Evolutionary conservation across 2,888 invertebrate genomes (phyloP).

Genomic region (Eristalis arbustorum): DNA sequence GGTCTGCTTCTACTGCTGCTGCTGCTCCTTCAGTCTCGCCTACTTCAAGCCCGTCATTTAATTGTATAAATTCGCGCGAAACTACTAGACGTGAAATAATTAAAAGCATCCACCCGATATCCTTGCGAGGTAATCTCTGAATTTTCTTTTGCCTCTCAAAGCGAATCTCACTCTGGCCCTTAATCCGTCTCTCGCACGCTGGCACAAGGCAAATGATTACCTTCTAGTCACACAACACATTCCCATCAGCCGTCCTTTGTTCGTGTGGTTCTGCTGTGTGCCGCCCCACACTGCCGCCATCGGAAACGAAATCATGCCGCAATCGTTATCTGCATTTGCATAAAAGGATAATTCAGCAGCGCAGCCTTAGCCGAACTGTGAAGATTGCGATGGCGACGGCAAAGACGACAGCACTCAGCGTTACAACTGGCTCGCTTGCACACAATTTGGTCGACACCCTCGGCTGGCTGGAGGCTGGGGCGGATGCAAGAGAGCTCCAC

Average conservation of each 20-base stretch:
- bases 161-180: slow-evolving; percentile 44
- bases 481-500: background rate
- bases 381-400: slow-evolving; percentile 22
- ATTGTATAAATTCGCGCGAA: slow-evolving; percentile 46
- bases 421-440: slow-evolving; percentile 8
- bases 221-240: slow-evolving; percentile 42
- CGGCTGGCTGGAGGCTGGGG: no score
- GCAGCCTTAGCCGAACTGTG: slow-evolving; percentile 60
- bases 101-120: slow-evolving; percentile 53
- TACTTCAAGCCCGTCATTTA: slow-evolving; percentile 40
- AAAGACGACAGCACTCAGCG: slow-evolving; percentile 16
- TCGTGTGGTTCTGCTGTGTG: background rate
- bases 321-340: slow-evolving; percentile 73
- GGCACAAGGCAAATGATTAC: slow-evolving; percentile 67
- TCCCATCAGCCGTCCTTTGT: slow-evolving; percentile 13
- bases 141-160: slow-evolving; percentile 40
- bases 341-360: slow-evolving; percentile 73
- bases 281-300: background rate
- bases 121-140: slow-evolving; percentile 22
- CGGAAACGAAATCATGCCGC: slow-evolving; percentile 62
- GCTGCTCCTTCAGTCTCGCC: background rate
- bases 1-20: background rate
- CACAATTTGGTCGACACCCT: background rate
- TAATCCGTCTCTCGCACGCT: slow-evolving; percentile 67
- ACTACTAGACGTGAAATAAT: slow-evolving; percentile 67